Conservation (phyloP, 2,888 invertebrate species). For the Cosmorhoe ocellata region DNA sequence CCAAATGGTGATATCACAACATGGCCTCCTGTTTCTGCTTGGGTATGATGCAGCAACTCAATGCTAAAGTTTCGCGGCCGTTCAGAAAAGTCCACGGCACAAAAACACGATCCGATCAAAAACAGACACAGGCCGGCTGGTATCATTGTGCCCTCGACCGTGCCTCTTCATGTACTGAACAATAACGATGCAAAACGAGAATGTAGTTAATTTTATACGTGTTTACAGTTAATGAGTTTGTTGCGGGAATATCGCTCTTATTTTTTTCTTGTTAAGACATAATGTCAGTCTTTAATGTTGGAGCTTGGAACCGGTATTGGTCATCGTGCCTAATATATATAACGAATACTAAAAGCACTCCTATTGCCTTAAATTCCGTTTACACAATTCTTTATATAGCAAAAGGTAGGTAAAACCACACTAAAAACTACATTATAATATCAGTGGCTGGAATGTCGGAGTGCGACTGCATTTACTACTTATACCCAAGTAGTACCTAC, state of each 20-base stretch:
- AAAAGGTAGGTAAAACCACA: too few relatives aligned
- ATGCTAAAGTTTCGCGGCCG: slow-evolving; percentile 71
- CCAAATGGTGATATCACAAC: slow-evolving; percentile 76
- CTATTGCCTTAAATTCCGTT: slow-evolving; percentile 1
- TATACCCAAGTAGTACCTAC: too few relatives aligned
- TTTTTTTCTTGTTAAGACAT: slow-evolving; percentile 11
- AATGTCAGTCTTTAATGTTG: slow-evolving; percentile 6
- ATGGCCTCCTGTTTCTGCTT: slow-evolving; percentile 61
- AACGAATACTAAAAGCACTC: not conserved
- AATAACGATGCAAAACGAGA: slow-evolving; percentile 54
- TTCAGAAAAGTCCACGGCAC: slow-evolving; percentile 62
- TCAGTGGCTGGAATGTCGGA: too few relatives aligned
- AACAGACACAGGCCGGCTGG: slow-evolving; percentile 47
- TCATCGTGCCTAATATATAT: not conserved
- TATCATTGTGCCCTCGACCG: slow-evolving; percentile 57
- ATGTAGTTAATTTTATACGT: slow-evolving; percentile 52
- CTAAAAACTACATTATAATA: too few relatives aligned
- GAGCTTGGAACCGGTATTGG: slow-evolving; percentile 27
- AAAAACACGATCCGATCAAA: slow-evolving; percentile 52
- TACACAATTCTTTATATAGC: slow-evolving; percentile 7
- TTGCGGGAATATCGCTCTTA: slow-evolving; percentile 25
- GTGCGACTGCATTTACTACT: too few relatives aligned
- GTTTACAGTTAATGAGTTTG: slow-evolving; percentile 27
- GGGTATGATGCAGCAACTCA: slow-evolving; percentile 67
- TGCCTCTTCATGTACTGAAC: slow-evolving; percentile 55